A percentile compares a stretch with the other conserved stretches of the same genome.
Evolutionary conservation across 2,113 vertebrate species (phyloP).

Genomic region (Lasiurus cinereus): DNA sequence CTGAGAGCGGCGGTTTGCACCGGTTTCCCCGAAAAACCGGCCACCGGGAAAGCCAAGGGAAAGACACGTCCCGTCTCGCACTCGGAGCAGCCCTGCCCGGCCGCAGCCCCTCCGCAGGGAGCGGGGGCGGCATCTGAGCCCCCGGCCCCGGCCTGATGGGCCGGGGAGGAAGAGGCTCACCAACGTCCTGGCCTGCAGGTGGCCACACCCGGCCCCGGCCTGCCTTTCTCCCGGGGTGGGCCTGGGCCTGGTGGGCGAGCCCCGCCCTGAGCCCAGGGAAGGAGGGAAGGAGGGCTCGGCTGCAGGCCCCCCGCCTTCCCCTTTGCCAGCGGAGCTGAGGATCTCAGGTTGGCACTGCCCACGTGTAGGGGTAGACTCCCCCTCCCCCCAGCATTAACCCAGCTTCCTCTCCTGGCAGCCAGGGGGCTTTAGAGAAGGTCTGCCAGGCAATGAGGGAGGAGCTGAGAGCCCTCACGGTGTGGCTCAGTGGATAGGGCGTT

Average conservation of each 20-base stretch:
- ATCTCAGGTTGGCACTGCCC: not conserved
- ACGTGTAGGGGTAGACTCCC: not conserved
- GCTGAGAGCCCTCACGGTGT: not conserved
- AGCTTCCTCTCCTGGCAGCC: not conserved
- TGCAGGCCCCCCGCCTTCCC: too few relatives aligned
- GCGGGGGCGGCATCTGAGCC: not conserved
- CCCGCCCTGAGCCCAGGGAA: accelerated
- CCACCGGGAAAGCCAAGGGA: not conserved
- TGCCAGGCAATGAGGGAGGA: not conserved
- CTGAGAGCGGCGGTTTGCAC: not conserved
- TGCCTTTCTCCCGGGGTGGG: not conserved
- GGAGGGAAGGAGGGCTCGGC: accelerated
- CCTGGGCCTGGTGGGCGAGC: too few relatives aligned
- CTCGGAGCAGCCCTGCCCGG: not conserved
- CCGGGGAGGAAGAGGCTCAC: too few relatives aligned
- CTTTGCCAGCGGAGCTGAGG: not conserved
- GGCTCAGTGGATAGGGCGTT: too few relatives aligned
- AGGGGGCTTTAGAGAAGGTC: not conserved
- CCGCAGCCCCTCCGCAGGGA: not conserved
- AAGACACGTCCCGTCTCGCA: not conserved
- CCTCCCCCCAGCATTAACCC: not conserved
- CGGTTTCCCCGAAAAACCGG: not conserved
- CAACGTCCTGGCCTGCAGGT: not conserved
- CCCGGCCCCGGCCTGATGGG: not conserved
- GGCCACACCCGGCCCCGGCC: not conserved